Evolutionary conservation across 2,797 vertebrate species (phyloP), one percentile per base, ranked within the genome.

Genomic region (Clamator glandarius): DNA sequence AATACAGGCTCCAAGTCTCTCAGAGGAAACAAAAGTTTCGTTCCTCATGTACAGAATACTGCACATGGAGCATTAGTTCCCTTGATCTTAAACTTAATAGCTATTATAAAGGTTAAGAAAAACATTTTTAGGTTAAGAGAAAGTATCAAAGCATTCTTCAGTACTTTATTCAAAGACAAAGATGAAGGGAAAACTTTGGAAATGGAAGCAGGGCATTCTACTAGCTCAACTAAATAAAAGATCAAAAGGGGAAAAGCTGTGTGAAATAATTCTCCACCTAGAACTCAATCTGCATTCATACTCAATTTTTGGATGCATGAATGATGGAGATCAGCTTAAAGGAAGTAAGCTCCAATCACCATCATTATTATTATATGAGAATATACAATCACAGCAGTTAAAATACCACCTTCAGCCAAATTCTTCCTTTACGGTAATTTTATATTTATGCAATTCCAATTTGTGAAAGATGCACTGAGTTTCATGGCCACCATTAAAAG

Each of bases 271-370:
- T 87, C 41, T 83, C 59, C 64, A 67, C 59, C 77, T 84, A 76
- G 36, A 83, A 75, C 19, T 73, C 67, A 68, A 26, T 80, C 67
- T 93, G 74, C 77, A 91, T 94, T 90, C 52, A 91, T 74, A 90
- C 26, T 92, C 80, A 90, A 76, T 92, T 95, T 94, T 62, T 21
- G 29, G 80, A 90, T 61, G 59, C 91, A 87, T 29, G 62, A 89
- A 25, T 83, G 83, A 78, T 76, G 57, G 64, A 89, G 78, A 93
- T 76, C 70, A 94, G 61, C 33, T 87, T 79, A 76, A 72, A 50
- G 42, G 61, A 94, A 66, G 46, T 5, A n/a, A 95, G 44, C 17
- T 80, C 54, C 58, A 82, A 36, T 67, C 67, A 62, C n/a, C 54
- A 41, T 41, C 29, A 46, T 68, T 39, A 84, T 35, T 77, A 68